These are phyloP conservation scores for Congeria kusceri DNA, from an alignment of 2,888 invertebrate genomes.

Conservation along the genomic window DNA sequence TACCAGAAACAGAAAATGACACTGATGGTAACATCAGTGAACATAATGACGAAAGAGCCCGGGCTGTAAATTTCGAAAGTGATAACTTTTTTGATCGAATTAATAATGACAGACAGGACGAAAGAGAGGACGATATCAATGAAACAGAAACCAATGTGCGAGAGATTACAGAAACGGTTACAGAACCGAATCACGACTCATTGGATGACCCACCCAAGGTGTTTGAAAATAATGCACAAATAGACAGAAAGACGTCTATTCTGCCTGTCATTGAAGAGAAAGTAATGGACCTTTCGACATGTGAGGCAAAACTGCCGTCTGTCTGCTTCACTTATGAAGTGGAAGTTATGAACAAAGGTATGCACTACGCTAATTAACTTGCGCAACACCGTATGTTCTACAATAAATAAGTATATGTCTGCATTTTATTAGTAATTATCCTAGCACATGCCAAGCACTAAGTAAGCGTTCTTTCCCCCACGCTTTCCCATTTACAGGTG, in stretches of 20 bases:
- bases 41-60: slow-evolving; percentile 14
- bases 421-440: too few relatives aligned
- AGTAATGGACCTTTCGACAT: slow-evolving; percentile 66
- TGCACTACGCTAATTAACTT: too few relatives aligned
- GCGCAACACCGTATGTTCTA: too few relatives aligned
- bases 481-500: too few relatives aligned
- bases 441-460: too few relatives aligned
- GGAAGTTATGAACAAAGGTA: slow-evolving; percentile 70
- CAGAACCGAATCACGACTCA: slow-evolving; percentile 6
- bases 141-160: background rate
- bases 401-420: too few relatives aligned
- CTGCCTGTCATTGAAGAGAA: slow-evolving; percentile 5
- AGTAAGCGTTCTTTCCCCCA: too few relatives aligned
- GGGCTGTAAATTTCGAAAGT: background rate
- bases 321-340: slow-evolving; percentile 75
- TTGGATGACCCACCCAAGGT: slow-evolving; percentile 37
- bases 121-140: slow-evolving; percentile 4
- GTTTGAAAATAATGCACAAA: slow-evolving; percentile 40
- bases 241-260: slow-evolving; percentile 31
- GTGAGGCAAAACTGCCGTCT: slow-evolving; percentile 65
- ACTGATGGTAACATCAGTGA: background rate
- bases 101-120: background rate
- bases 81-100: background rate
- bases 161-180: background rate
- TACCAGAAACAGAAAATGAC: slow-evolving; percentile 1